These are phyloP conservation scores for Caenorhabditis wallacei DNA, from an alignment of 2,888 invertebrate species.

Conservation along the genomic window DNA sequence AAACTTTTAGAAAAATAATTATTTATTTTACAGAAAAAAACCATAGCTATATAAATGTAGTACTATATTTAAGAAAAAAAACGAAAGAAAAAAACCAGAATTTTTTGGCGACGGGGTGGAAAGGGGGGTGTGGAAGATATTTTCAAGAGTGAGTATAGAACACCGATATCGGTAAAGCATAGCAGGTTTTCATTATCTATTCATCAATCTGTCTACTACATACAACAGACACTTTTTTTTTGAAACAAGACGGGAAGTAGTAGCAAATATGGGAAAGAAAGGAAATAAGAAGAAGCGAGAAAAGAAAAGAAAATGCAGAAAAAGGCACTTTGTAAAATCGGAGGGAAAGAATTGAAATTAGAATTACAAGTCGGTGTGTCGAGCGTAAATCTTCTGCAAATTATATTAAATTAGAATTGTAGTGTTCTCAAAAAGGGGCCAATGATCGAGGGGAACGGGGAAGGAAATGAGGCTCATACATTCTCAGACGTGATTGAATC, in stretches of 20 bases:
- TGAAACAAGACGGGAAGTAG: slow-evolving; percentile 5
- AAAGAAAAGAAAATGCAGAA: slow-evolving; percentile 9
- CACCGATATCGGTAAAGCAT: slow-evolving; percentile 37
- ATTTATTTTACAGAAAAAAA: slow-evolving; percentile 5
- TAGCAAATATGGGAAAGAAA: neutral
- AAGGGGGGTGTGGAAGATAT: slow-evolving; percentile 5
- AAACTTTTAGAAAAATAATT: neutral
- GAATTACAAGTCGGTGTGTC: slow-evolving; percentile 64
- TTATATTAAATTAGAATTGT: slow-evolving; percentile 37
- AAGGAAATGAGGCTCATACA: slow-evolving; percentile 38
- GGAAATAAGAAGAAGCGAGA: slow-evolving; percentile 12
- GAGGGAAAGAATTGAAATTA: slow-evolving; percentile 5
- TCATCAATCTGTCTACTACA: slow-evolving; percentile 48
- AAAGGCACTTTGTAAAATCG: slow-evolving; percentile 26
- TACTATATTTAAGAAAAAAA: no score
- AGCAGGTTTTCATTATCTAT: slow-evolving; percentile 64
- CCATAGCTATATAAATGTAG: neutral
- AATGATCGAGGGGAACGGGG: neutral
- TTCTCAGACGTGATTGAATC: slow-evolving; percentile 57
- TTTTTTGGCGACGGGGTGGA: slow-evolving; percentile 8
- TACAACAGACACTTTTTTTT: slow-evolving; percentile 22
- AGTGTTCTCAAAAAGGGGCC: neutral
- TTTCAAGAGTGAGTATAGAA: slow-evolving; percentile 14
- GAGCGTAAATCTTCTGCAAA: slow-evolving; percentile 60
- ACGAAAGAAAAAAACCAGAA: slow-evolving; percentile 22